phyloP scores from a whole-genome alignment of 2,888 invertebrate genomes.

The Drosophila subsilvestris region DNA sequence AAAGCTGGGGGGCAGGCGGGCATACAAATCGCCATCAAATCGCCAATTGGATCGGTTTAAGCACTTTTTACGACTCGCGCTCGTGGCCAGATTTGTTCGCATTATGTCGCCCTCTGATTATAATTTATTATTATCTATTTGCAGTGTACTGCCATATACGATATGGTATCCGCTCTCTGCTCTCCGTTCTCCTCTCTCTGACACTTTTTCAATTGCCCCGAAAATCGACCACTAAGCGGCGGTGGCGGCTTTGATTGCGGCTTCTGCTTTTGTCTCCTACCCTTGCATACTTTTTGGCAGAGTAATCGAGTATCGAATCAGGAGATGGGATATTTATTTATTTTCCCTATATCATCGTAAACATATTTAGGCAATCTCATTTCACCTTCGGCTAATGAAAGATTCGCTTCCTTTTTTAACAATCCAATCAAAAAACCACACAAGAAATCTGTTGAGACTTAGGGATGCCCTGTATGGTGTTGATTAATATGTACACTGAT shows the following conservation, averaged over 20 bases:
- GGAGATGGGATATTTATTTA: not conserved
- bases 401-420: slow-evolving; percentile 44
- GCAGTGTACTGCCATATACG: slow-evolving; percentile 37
- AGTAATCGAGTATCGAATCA: not conserved
- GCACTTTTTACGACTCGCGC: slow-evolving; percentile 68
- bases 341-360: slow-evolving; percentile 2
- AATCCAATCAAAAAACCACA: slow-evolving; percentile 67
- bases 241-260: slow-evolving; percentile 17
- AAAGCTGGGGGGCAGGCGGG: slow-evolving; percentile 46
- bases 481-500: too few species aligned
- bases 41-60: slow-evolving; percentile 73
- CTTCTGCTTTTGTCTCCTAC: slow-evolving; percentile 12
- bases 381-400: slow-evolving; percentile 69
- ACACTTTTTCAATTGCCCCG: slow-evolving; percentile 45
- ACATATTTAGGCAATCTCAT: slow-evolving; percentile 44
- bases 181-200: not conserved
- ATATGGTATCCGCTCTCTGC: slow-evolving; percentile 9
- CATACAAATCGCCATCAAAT: slow-evolving; percentile 69
- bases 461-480: not conserved
- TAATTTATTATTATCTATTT: slow-evolving; percentile 70
- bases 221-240: slow-evolving; percentile 42
- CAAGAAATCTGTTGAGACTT: slow-evolving; percentile 9
- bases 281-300: slow-evolving; percentile 53
- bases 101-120: slow-evolving; percentile 68
- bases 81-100: slow-evolving; percentile 69